These are phyloP conservation scores for Hemithea aestivaria DNA, from an alignment of 2,888 invertebrate genomes.

Conservation along the genomic window DNA sequence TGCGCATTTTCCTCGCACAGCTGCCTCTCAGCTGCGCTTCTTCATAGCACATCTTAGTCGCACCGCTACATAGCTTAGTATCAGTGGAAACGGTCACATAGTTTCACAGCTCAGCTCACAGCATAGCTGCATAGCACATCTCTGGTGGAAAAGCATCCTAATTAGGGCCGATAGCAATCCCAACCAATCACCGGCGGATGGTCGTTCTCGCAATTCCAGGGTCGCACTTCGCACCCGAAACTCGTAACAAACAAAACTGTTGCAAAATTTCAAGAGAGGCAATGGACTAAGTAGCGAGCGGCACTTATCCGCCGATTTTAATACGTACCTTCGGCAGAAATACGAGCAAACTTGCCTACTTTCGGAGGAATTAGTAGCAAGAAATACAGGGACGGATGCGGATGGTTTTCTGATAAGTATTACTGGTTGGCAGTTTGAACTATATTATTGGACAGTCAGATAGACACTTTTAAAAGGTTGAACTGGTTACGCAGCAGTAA, in stretches of 20 bases:
- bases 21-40: too few species aligned
- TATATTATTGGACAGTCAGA: too few species aligned
- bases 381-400: slow-evolving; percentile 13
- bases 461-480: too few species aligned
- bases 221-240: slow-evolving; percentile 23
- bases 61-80: too few species aligned
- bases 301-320: slow-evolving; percentile 26
- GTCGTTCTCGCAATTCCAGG: slow-evolving; percentile 27
- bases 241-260: slow-evolving; percentile 25
- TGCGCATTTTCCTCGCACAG: too few species aligned
- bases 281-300: slow-evolving; percentile 30
- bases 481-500: too few species aligned
- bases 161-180: slow-evolving; percentile 26
- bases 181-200: slow-evolving; percentile 22
- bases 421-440: not conserved
- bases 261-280: slow-evolving; percentile 18
- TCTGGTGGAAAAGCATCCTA: too few species aligned
- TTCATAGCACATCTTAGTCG: too few species aligned
- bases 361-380: slow-evolving; percentile 24
- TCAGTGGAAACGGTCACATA: too few species aligned
- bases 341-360: slow-evolving; percentile 32
- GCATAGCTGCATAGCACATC: too few species aligned
- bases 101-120: too few species aligned
- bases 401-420: not conserved
- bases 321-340: slow-evolving; percentile 31